Evolutionary conservation across 2,113 vertebrate genomes (phyloP).

Genomic region (Ceyx melanurus): DNA sequence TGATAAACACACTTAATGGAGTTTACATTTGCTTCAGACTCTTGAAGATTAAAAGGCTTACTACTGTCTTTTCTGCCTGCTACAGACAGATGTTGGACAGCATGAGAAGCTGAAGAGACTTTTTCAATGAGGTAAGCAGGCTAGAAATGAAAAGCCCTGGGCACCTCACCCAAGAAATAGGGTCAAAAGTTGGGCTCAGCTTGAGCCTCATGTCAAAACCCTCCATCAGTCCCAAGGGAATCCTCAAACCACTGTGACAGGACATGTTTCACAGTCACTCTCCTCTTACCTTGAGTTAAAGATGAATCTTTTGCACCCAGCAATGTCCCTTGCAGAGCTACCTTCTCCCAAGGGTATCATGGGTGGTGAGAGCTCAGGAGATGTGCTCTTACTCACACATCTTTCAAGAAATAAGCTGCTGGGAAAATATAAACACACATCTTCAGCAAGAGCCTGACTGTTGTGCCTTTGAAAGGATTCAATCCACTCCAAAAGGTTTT

Average conservation of each 20-base stretch:
- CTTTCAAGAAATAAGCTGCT: not conserved
- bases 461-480: not conserved
- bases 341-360: not conserved
- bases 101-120: not conserved
- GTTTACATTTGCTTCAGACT: constrained; percentile 17
- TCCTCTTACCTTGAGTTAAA: not conserved
- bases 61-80: not conserved
- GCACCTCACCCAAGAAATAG: not conserved
- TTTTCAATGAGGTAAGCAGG: not conserved
- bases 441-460: not conserved
- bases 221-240: not conserved
- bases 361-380: not conserved
- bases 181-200: not conserved
- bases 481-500: not conserved
- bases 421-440: not conserved
- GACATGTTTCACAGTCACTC: not conserved
- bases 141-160: not conserved
- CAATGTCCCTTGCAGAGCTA: not conserved
- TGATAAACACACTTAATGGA: not conserved
- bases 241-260: not conserved
- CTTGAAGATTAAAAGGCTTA: not conserved
- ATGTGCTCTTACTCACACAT: not conserved
- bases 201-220: not conserved
- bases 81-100: not conserved
- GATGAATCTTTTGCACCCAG: not conserved